These are phyloP conservation scores for Martes flavigula DNA, from an alignment of 2,797 vertebrate species.

Conservation along the genomic window DNA sequence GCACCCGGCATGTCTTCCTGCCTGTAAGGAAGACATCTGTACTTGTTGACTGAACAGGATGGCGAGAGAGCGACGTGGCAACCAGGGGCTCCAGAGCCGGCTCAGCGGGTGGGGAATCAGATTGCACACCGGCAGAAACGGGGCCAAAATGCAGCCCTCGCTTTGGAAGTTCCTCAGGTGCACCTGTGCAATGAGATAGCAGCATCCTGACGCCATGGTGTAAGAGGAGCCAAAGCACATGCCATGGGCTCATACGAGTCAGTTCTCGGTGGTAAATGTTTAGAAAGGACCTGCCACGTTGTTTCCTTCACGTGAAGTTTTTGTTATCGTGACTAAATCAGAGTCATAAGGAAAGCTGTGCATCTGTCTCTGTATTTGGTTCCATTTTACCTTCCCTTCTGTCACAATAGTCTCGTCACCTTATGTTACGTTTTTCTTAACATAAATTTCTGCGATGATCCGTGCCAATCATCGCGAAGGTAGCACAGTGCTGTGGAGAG, in stretches of 20 bases:
- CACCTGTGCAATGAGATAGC: neutral
- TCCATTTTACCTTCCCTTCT: neutral
- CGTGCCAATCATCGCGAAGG: neutral
- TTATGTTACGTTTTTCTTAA: neutral
- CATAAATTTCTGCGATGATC: neutral
- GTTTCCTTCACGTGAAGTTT: neutral
- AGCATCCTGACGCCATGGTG: fast-evolving
- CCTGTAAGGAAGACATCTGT: neutral
- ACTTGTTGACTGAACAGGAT: neutral
- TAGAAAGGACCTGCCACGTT: neutral
- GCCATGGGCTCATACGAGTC: neutral
- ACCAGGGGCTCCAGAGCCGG: too few relatives aligned
- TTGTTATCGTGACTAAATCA: neutral
- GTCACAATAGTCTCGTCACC: neutral
- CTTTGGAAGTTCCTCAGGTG: neutral
- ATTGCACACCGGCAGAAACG: neutral
- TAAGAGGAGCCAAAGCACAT: neutral
- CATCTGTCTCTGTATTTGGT: neutral
- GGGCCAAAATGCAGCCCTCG: neutral
- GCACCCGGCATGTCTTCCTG: neutral
- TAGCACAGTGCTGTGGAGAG: neutral
- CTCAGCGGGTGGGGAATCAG: neutral
- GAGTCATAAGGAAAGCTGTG: neutral
- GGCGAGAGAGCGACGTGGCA: fast-evolving
- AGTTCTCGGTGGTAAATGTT: neutral